phyloP scores from a whole-genome alignment of 1,140 invertebrate species.

The Brachionus sp. region DNA sequence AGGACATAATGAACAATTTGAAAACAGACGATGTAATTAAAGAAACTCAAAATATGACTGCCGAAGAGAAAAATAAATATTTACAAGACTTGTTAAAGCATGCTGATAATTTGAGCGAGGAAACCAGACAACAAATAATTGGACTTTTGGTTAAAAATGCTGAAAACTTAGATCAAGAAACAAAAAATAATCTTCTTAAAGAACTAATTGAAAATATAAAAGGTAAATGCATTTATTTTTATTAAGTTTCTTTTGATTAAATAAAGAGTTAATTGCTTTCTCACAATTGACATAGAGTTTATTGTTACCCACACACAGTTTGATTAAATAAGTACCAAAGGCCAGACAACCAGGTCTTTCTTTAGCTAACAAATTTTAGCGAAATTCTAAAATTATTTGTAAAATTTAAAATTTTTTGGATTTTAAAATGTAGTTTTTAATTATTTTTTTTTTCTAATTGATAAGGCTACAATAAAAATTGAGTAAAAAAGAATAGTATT shows the following conservation, averaged over 20 bases:
- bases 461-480: too few relatives aligned
- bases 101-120: slow-evolving; percentile 14
- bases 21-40: neutral
- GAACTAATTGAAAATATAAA: slow-evolving; percentile 23
- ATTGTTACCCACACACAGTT: too few relatives aligned
- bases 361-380: too few relatives aligned
- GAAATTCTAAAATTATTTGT: too few relatives aligned
- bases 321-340: too few relatives aligned
- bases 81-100: slow-evolving; percentile 30
- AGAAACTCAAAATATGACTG: slow-evolving; percentile 32
- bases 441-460: too few relatives aligned
- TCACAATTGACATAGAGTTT: too few relatives aligned
- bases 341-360: too few relatives aligned
- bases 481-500: too few relatives aligned
- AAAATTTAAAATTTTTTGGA: too few relatives aligned
- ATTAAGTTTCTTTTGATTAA: neutral
- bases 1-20: neutral
- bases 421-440: too few relatives aligned
- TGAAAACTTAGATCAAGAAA: slow-evolving; percentile 33
- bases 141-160: slow-evolving; percentile 28
- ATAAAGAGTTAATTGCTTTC: too few relatives aligned
- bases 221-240: neutral
- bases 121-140: slow-evolving; percentile 40
- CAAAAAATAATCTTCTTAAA: slow-evolving; percentile 29
- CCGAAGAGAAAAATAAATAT: slow-evolving; percentile 36